A percentile compares a stretch with the other conserved stretches of the same genome.
phyloP scores from a whole-genome alignment of 2,888 invertebrate genomes.

The Chironomus riparius region DNA sequence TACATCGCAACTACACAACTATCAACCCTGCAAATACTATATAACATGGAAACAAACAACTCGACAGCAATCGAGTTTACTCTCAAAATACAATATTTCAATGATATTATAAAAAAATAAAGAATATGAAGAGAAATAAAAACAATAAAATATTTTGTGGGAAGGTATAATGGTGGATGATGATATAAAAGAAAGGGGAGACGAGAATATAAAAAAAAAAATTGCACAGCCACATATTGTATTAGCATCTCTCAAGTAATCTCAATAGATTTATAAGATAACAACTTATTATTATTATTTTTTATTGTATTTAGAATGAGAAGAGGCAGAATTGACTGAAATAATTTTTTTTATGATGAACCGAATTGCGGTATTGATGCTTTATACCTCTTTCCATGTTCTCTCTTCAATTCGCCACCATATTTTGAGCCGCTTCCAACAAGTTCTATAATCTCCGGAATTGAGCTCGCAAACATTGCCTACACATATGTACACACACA shows the following conservation, averaged over 20 bases:
- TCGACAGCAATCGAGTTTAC: no score
- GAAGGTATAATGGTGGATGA: no score
- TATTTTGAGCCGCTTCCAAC: conserved; percentile 99
- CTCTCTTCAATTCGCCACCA: conserved; percentile 98
- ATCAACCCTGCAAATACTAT: no score
- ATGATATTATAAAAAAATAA: no score
- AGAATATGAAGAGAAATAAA: no score
- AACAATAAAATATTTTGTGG: no score
- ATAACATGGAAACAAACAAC: no score
- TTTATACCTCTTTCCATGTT: conserved; percentile 96
- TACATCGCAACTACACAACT: no score
- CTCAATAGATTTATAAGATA: background rate
- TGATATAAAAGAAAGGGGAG: no score
- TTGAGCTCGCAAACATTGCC: conserved; percentile 99
- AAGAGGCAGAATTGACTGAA: background rate
- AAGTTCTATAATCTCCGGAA: conserved; percentile 99
- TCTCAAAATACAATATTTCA: no score
- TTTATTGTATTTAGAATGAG: background rate
- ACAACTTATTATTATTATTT: background rate
- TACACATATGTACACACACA: conserved; percentile 46
- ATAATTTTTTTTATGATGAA: background rate
- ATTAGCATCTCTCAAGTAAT: no score
- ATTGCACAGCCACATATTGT: no score
- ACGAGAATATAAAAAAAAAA: background rate
- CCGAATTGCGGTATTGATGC: background rate